Evolutionary conservation across 2,888 invertebrate species (phyloP), one percentile per base, ranked within the genome.

Genomic region (Schizaphis graminum): DNA sequence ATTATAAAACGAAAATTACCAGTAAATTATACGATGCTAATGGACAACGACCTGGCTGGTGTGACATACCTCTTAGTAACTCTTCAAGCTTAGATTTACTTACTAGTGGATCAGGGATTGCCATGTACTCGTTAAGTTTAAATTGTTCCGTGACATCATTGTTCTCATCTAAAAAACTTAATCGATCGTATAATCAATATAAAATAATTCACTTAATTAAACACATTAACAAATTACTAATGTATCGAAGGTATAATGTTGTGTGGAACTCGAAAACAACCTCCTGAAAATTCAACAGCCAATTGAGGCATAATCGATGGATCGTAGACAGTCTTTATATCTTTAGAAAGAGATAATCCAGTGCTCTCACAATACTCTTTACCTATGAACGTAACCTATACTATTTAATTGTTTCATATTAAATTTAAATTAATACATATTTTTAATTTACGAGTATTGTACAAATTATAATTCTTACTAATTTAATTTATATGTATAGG

Each of bases 1-100:
- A 67, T n/a, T 67, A 67, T n/a, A 67, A 84, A 85, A 44, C 16
- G 16, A 61, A n/a, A 28, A 61, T 85, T 86, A 92, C 91, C 57
- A 86, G 44, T 3, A 35, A 44, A 24, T 86, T 92, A 26, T 92
- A 86, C 3, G 57, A 61, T 26, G 86, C 8, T 86, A 44, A 3
- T 44, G 84, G 84, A n/a, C 28, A 57, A n/a, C 91, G 91, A 61
- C 91, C 57, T 0, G 57, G 24, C 0, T 7, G n/a, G 0, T 44
- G 1, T 16, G 57, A 57, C 86, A 92, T 92, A 1, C 91, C 91
- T 57, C 57, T 86, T 21, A 92, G 44, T 21, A 92, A 41, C 10
- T 92, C 4, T 28, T 92, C 91, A 8, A 92, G 26, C n/a, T 92
- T 92, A 3, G 21, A 4, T 28, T 16, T 47, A 5, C n/a, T 0